Evolutionary conservation across 2,797 vertebrate genomes (phyloP).

Genomic region (Danio tinwini): DNA sequence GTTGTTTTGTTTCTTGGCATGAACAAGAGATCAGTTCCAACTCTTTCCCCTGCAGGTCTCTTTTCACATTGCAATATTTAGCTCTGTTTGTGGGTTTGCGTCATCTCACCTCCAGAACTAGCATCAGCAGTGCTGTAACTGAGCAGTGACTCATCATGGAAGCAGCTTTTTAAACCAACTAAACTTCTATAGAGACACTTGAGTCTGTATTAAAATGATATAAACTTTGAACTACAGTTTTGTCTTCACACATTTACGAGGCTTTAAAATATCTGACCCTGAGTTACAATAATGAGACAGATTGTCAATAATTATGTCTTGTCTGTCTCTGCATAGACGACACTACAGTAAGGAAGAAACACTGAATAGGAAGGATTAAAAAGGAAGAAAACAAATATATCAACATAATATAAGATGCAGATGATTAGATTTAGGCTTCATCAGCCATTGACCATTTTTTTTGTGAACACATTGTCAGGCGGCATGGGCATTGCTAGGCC

Average conservation of each 20-base stretch:
- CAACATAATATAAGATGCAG: neutral
- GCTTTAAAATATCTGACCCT: constrained; percentile 13
- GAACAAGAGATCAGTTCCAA: neutral
- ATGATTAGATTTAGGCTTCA: neutral
- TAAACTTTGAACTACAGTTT: neutral
- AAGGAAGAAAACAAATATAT: too few species aligned
- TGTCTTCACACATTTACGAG: neutral
- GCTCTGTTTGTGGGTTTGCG: neutral
- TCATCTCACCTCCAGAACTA: neutral
- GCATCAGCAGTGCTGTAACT: neutral
- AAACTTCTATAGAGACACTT: neutral
- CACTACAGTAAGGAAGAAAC: neutral
- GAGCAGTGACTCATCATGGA: neutral
- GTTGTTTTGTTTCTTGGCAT: neutral
- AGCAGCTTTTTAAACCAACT: neutral
- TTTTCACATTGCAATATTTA: constrained; percentile 16
- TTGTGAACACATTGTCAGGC: neutral
- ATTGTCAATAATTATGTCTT: constrained; percentile 3
- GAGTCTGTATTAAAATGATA: neutral
- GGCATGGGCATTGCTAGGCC: too few species aligned
- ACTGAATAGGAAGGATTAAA: too few species aligned
- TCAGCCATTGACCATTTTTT: neutral
- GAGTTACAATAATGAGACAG: constrained; percentile 33
- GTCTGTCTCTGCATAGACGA: neutral
- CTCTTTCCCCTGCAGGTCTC: neutral